Conservation (phyloP, 2,888 invertebrate species). For the Ptychoptera albimana region DNA sequence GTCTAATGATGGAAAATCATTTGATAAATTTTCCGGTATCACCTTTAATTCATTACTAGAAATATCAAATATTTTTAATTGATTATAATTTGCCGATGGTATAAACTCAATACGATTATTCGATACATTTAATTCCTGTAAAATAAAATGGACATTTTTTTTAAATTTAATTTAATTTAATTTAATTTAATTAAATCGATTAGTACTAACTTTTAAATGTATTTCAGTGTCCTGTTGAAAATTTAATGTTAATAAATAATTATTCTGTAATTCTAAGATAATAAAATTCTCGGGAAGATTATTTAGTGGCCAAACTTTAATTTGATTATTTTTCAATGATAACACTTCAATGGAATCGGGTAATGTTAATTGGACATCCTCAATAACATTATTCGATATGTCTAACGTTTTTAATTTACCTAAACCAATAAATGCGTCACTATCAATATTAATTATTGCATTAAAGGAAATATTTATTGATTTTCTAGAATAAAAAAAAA, state of each 20-base stretch:
- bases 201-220: background rate
- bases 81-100: background rate
- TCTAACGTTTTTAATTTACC: constrained; percentile 6
- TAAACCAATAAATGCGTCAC: constrained; percentile 6
- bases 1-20: constrained; percentile 1
- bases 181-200: too few species aligned
- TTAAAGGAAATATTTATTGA: constrained; percentile 7
- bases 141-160: too few species aligned
- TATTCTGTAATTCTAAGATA: constrained; percentile 7
- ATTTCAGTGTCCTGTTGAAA: constrained; percentile 1
- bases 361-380: background rate
- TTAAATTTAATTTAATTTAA: too few species aligned
- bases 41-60: constrained; percentile 6
- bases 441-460: constrained; percentile 7
- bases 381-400: constrained; percentile 7
- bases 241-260: constrained; percentile 5
- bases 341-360: constrained; percentile 5
- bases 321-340: constrained; percentile 6
- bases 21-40: constrained; percentile 5
- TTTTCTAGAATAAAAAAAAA: constrained; percentile 3
- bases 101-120: too few species aligned
- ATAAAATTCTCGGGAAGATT: constrained; percentile 4
- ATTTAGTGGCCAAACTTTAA: constrained; percentile 6
- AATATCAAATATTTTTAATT: constrained; percentile 7
- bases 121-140: too few species aligned